Evolutionary conservation across 2,113 vertebrate genomes (phyloP).

Genomic region (Leucosticte australis): DNA sequence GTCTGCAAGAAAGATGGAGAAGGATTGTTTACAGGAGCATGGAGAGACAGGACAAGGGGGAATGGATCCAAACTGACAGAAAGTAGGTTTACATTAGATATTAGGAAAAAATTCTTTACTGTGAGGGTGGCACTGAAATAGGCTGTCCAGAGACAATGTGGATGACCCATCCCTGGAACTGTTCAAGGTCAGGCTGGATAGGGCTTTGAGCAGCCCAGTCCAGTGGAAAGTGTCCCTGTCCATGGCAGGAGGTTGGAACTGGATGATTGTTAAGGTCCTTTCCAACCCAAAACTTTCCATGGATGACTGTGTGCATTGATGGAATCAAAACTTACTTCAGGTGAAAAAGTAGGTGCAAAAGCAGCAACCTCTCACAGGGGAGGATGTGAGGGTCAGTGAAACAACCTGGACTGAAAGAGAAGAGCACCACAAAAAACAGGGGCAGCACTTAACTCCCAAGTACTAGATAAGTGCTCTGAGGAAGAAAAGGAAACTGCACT

Average conservation of each 20-base stretch:
- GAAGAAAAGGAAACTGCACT: neutral
- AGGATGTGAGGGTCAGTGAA: neutral
- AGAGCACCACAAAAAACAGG: neutral
- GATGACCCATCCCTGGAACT: neutral
- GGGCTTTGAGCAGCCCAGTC: accelerated
- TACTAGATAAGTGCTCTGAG: neutral
- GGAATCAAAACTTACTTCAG: neutral
- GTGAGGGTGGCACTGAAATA: neutral
- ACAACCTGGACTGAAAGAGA: neutral
- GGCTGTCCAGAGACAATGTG: accelerated
- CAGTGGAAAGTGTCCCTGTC: neutral
- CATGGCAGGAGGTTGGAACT: neutral
- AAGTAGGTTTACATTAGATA: neutral
- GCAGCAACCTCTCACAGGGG: neutral
- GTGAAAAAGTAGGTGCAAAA: neutral
- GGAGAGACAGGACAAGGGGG: neutral
- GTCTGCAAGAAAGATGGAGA: neutral
- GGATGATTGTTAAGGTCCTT: neutral
- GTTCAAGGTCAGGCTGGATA: neutral
- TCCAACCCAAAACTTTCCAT: neutral
- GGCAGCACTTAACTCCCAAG: neutral
- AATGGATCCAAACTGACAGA: neutral
- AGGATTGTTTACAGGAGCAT: neutral
- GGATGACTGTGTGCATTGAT: neutral
- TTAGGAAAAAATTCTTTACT: neutral